Base-by-base conservation (phyloP, 2,888 invertebrate genomes). In the Heteromyza rotundicornis region DNA sequence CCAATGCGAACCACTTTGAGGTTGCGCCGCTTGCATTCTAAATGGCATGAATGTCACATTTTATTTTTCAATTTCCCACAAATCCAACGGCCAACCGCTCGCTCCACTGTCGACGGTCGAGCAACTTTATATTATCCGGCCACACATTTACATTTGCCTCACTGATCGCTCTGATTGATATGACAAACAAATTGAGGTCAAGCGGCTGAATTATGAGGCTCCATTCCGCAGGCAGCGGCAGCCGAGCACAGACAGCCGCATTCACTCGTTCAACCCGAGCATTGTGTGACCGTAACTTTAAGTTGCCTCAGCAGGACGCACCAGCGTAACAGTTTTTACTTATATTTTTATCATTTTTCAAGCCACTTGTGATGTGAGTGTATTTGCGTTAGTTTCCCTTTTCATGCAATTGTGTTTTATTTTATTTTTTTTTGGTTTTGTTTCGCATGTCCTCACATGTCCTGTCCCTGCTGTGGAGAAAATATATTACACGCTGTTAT, bases 101-200 rank as follows among this genome's bases (percentile, higher is more conserved):
- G n/a, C n/a, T n/a, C n/a, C n/a, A n/a, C n/a, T n/a, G n/a, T n/a
- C n/a, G n/a, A n/a, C n/a, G n/a, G n/a, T n/a, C n/a, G n/a, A n/a
- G n/a, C n/a, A n/a, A n/a, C n/a, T n/a, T n/a, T 17, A 19, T 47
- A 47, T 47, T 47, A 47, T 47, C 47, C 47, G 2, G 47, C 20
- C 47, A 14, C 19, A 40, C n/a, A 47, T 20, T 19, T 20, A 5
- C 47, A 19, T 20, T 47, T 14, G 47, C 47, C 20, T 14, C 20
- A 7, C 19, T 20, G 47, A 47, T 47, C 20, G 17, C 14, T 5
- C 47, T 19, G 47, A 47, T 47, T 47, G 47, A 47, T 47, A 47
- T 47, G 47, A 47, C 47, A 47, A 47, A 47, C 47, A 47, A 47
- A 47, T 47, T 47, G 47, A 47, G 47, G 47, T 47, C 47, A 47